Evolutionary conservation across 2,113 vertebrate genomes (phyloP), one percentile per base, ranked within the genome.

Genomic region (Eretmochelys imbricata): DNA sequence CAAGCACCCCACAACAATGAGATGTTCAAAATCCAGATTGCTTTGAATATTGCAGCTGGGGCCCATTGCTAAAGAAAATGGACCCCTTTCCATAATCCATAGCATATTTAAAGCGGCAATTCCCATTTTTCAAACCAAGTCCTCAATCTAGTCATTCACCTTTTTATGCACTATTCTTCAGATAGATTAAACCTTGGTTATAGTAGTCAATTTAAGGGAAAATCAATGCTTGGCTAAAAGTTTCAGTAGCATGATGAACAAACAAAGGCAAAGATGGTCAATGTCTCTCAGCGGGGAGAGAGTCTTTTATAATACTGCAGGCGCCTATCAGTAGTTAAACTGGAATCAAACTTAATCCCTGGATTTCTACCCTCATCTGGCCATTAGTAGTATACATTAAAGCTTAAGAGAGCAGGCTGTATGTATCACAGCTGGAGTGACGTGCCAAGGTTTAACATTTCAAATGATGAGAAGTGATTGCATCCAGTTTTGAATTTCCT

Each of bases 301-400:
- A 96, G 95, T 87, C 65, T 80, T 96, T 95, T 91, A 89, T 95
- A 94, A 79, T 82, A 78, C 90, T 82, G 27, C 86, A 97, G 93
- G 92, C 91, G 91, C 93, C 95, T 88, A 94, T 89, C 95, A 96
- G 95, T 89, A 97, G 88, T 97, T 94, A 96, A 94, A 97, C 50
- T 95, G 96, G 96, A 97, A 96, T 96, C 91, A 97, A 95, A 95
- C 85, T 76, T 98, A 98, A 98, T 97, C 97, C 98, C 93, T 94
- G 96, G 95, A 96, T 98, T 98, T 97, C 92, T 86, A 89, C 55
- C 55, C 62, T 97, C 91, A 57, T 95, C 92, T 85, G 94, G 93
- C 88, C 96, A 86, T 96, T 97, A 95, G 95, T 80, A 48, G 83
- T 7, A 94, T 94, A 96, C 93, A 95, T 95, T 95, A 96, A 97